Base-by-base conservation (phyloP, 1,140 invertebrate species). In the Drosophila pruinosa region DNA sequence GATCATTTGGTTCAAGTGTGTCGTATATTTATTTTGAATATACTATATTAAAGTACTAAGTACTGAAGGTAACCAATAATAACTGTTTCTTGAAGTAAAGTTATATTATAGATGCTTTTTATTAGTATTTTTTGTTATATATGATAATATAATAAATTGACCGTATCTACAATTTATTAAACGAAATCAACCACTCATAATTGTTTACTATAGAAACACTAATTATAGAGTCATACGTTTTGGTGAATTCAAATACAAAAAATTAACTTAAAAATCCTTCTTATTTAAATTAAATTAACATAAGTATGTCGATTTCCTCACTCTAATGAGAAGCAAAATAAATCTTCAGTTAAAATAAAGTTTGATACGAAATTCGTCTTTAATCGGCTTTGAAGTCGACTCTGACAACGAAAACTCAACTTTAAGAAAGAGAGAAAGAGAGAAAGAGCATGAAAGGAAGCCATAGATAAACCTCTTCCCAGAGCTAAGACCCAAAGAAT, bases 1-100 rank as follows among this genome's bases (percentile, higher is more conserved):
- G 15, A 75, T 57, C 24, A 61, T 50, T 63, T 59, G 53, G 22
- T 10, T 65, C 38, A 79, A 65, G 47, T 75, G 61, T 31, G 34
- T 76, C 43, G 47, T 34, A 24, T 47, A 26, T 41, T 47, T 48
- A 8, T 19, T 26, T 15, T 56, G 10, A 56, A 41, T 17, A 56
- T 48, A 5, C 5, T 21, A 22, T 1, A 45, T 12, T 10, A 10
- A 47, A 47, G 17, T 12, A 31, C 6, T n/a, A n/a, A 10, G 28
- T 10, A 41, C 17, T 14, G n/a, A 2, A 5, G 6, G 22, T 24
- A 24, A 47, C 8, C n/a, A 24, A 12, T 14, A 6, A 24, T n/a
- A 4, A 7, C 4, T n/a, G n/a, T n/a, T n/a, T n/a, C n/a, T n/a
- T n/a, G n/a, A n/a, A 22, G 1, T 24, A 24, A 14, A 21, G 4